Conservation (phyloP, 2,113 vertebrate genomes). For the Corythaeola cristata region DNA sequence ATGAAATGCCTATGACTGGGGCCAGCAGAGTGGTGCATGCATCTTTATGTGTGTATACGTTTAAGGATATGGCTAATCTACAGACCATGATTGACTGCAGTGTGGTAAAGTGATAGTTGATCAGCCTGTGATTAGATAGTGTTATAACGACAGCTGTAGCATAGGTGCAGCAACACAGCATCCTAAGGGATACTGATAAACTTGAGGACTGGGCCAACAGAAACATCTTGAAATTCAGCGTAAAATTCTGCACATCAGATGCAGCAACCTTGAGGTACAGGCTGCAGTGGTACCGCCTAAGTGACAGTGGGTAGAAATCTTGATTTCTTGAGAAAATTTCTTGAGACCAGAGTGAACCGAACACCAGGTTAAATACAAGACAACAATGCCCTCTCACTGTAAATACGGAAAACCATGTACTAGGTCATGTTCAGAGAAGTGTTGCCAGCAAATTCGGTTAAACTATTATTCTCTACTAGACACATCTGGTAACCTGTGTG, state of each 20-base stretch:
- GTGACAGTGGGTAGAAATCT: not conserved
- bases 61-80: not conserved
- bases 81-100: not conserved
- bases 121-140: not conserved
- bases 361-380: not conserved
- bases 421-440: not conserved
- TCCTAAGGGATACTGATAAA: not conserved
- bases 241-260: not conserved
- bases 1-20: not conserved
- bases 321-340: not conserved
- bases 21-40: not conserved
- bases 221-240: not conserved
- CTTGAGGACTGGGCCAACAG: not conserved
- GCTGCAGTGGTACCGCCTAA: not conserved
- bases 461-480: not conserved
- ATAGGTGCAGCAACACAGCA: not conserved
- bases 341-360: not conserved
- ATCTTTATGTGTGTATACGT: fast-evolving
- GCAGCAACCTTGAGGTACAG: not conserved
- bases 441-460: not conserved
- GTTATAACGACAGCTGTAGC: not conserved
- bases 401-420: not conserved
- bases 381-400: not conserved
- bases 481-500: not conserved
- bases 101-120: not conserved